phyloP scores from a whole-genome alignment of 2,888 invertebrate species.

The Agonopterix subpropinquella region DNA sequence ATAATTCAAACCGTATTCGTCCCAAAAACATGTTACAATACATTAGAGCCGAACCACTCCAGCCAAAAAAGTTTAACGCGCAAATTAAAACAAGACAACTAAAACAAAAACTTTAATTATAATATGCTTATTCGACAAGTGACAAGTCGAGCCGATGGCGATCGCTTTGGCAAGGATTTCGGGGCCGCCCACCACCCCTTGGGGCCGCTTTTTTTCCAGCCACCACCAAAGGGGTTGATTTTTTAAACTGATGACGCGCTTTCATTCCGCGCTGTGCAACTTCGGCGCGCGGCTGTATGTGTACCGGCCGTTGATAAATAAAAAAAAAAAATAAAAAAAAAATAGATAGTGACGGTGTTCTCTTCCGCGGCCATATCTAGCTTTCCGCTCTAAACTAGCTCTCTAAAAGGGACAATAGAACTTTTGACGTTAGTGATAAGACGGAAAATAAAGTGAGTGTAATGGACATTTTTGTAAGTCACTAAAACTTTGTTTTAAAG shows the following conservation, averaged over 20 bases:
- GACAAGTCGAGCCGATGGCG: slow-evolving; percentile 68
- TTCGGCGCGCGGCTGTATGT: slow-evolving; percentile 73
- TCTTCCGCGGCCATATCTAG: slow-evolving; percentile 59
- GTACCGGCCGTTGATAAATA: slow-evolving; percentile 66
- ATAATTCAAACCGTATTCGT: too few relatives aligned
- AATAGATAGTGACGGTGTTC: slow-evolving; percentile 65
- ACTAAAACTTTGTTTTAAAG: slow-evolving; percentile 23
- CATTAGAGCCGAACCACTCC: too few relatives aligned
- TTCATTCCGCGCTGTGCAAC: slow-evolving; percentile 76
- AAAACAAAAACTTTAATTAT: slow-evolving; percentile 70
- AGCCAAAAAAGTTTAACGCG: too few relatives aligned
- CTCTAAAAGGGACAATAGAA: slow-evolving; percentile 19
- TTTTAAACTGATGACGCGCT: slow-evolving; percentile 78
- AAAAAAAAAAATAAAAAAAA: slow-evolving; percentile 51
- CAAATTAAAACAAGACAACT: slow-evolving; percentile 32
- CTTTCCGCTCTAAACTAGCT: slow-evolving; percentile 19
- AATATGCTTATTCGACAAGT: slow-evolving; percentile 71
- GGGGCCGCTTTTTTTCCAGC: slow-evolving; percentile 68
- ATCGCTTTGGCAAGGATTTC: slow-evolving; percentile 74
- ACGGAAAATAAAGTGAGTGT: slow-evolving; percentile 6
- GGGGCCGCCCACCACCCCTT: slow-evolving; percentile 61
- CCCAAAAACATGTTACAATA: too few relatives aligned
- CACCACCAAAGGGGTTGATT: slow-evolving; percentile 75
- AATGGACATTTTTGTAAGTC: slow-evolving; percentile 21
- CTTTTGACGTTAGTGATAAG: slow-evolving; percentile 23